Conservation (phyloP, 1,140 invertebrate species). For the Watersipora subatra region DNA sequence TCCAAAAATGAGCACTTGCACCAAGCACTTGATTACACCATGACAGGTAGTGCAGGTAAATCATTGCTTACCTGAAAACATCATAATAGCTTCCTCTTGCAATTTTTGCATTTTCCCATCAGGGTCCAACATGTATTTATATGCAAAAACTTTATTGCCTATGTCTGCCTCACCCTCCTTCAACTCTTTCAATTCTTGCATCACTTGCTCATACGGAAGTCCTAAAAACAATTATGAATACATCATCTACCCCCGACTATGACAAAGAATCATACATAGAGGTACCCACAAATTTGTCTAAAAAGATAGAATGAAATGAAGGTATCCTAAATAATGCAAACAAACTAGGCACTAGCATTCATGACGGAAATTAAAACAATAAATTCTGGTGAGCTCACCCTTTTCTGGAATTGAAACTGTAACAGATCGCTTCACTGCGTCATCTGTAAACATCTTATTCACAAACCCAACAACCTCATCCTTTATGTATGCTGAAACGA, state of each 20-base stretch:
- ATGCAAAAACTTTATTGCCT: constrained; percentile 29
- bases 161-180: constrained; percentile 17
- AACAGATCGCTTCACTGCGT: background rate
- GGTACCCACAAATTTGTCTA: too few species aligned
- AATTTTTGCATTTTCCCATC: constrained; percentile 20
- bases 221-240: constrained; percentile 16
- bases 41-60: too few species aligned
- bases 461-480: background rate
- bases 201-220: constrained; percentile 17
- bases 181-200: constrained; percentile 17
- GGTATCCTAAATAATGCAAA: too few species aligned
- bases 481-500: background rate
- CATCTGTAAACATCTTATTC: background rate
- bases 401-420: background rate
- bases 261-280: too few species aligned
- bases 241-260: too few species aligned
- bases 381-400: too few species aligned
- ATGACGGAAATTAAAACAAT: too few species aligned
- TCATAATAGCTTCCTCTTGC: constrained; percentile 25
- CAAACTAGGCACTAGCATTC: too few species aligned
- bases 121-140: constrained; percentile 24
- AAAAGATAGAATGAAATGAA: too few species aligned
- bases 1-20: too few species aligned
- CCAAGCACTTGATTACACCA: too few species aligned
- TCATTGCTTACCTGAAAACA: constrained; percentile 27